Conservation (phyloP, 2,797 vertebrate species). For the Vireo griseus region DNA sequence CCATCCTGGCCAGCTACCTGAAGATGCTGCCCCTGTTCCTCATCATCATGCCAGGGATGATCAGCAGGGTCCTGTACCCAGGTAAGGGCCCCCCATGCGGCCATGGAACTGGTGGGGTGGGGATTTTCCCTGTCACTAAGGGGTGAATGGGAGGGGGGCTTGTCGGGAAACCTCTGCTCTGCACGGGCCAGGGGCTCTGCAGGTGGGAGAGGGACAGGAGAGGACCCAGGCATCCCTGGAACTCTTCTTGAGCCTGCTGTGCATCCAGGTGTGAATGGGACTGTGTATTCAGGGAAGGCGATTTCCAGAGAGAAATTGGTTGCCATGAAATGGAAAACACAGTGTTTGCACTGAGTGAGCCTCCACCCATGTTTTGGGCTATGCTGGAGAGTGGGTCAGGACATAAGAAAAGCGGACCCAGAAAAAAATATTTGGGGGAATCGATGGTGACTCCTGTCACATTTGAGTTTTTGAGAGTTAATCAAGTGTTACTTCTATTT, state of each 20-base stretch:
- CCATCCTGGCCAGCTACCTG: slow-evolving; percentile 89
- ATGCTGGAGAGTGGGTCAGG: fast-evolving
- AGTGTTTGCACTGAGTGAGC: background rate
- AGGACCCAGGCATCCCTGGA: background rate
- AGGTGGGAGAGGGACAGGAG: background rate
- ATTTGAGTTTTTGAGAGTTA: background rate
- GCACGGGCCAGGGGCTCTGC: background rate
- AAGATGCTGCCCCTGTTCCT: slow-evolving; percentile 90
- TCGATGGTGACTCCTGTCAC: background rate
- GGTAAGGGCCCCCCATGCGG: slow-evolving; percentile 59
- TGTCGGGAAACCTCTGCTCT: background rate
- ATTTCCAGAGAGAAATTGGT: background rate
- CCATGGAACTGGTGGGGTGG: fast-evolving
- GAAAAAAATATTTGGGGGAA: background rate
- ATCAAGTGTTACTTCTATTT: background rate
- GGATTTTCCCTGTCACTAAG: background rate
- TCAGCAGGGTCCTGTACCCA: slow-evolving; percentile 91
- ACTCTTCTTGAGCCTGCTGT: fast-evolving
- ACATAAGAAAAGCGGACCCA: fast-evolving
- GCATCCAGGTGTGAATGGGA: background rate
- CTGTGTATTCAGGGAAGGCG: background rate
- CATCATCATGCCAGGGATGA: slow-evolving; percentile 92
- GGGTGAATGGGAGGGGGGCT: fast-evolving
- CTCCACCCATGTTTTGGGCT: background rate
- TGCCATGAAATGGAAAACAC: fast-evolving